phyloP scores from a whole-genome alignment of 2,797 vertebrate species.

The Aeoliscus strigatus region DNA sequence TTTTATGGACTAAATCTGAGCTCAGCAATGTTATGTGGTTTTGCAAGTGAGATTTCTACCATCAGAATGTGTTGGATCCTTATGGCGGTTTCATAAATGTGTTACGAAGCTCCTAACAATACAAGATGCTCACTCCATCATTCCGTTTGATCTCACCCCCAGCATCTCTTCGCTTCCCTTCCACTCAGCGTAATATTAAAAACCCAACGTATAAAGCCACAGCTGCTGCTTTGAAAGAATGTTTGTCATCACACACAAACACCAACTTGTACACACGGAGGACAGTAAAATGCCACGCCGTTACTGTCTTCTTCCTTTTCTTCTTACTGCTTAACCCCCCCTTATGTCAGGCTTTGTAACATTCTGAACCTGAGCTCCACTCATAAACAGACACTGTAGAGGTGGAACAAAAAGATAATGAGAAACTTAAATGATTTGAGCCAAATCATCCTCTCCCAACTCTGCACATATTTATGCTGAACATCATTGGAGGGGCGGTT shows the following conservation, averaged over 20 bases:
- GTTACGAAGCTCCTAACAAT: constrained; percentile 53
- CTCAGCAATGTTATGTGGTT: constrained; percentile 22
- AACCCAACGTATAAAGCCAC: constrained; percentile 44
- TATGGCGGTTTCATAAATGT: constrained; percentile 45
- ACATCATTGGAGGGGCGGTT: constrained; percentile 50
- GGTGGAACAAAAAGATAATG: constrained; percentile 63
- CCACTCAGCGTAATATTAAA: constrained; percentile 59
- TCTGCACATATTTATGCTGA: constrained; percentile 49
- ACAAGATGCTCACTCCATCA: constrained; percentile 38
- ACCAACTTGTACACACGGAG: constrained; percentile 40
- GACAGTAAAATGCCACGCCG: constrained; percentile 59
- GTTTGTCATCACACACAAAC: constrained; percentile 55
- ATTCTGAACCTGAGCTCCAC: constrained; percentile 44
- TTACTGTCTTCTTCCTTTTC: constrained; percentile 48
- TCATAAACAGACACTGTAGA: constrained; percentile 55
- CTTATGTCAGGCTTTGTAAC: constrained; percentile 52
- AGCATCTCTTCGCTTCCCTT: constrained; percentile 51
- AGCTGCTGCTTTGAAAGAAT: constrained; percentile 45
- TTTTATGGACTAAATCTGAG: constrained; percentile 20
- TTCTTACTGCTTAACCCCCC: constrained; percentile 64
- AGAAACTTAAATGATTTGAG: constrained; percentile 56
- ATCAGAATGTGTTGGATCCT: constrained; percentile 36
- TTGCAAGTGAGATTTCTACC: constrained; percentile 22
- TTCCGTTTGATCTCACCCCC: constrained; percentile 59
- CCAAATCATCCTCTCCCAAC: constrained; percentile 52